Conservation (phyloP, 2,888 invertebrate species). For the Cephonodes hylas region DNA sequence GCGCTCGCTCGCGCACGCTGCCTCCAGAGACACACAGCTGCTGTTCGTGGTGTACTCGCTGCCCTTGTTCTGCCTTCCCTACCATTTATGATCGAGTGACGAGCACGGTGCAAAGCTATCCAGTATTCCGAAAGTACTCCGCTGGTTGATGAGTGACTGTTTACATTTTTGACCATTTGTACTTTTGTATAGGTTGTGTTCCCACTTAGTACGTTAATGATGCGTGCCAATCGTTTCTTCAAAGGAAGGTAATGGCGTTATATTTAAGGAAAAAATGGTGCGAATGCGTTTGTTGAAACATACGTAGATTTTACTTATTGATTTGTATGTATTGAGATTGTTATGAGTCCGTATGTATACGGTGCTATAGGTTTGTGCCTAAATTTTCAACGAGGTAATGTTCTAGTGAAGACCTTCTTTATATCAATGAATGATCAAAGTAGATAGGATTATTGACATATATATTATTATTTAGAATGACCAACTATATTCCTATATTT, state of each 20-base stretch:
- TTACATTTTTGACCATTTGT: not conserved
- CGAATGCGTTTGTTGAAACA: conserved; percentile 5
- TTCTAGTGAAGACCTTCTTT: conserved; percentile 22
- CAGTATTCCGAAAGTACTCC: not conserved
- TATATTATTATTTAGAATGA: conserved; percentile 26
- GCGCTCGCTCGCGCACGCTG: conserved; percentile 18
- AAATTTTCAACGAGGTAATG: conserved; percentile 30
- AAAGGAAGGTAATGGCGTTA: not conserved
- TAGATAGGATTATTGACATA: conserved; percentile 13
- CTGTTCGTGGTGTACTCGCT: conserved; percentile 19
- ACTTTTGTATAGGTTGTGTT: not conserved
- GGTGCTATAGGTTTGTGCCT: conserved; percentile 60
- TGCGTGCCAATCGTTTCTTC: conserved; percentile 3
- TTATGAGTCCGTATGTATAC: conserved; percentile 36
- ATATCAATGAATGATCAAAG: conserved; percentile 13
- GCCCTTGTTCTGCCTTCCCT: conserved; percentile 38
- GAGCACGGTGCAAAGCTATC: not conserved
- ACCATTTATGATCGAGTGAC: conserved; percentile 41
- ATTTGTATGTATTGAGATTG: not conserved
- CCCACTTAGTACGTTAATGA: not conserved
- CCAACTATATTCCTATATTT: conserved; percentile 33
- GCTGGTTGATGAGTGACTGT: not conserved
- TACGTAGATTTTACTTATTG: not conserved
- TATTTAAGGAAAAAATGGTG: conserved; percentile 1
- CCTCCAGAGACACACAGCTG: not conserved